Evolutionary conservation across 2,888 invertebrate species (phyloP).

Genomic region (Paralinhomoeus sp.): DNA sequence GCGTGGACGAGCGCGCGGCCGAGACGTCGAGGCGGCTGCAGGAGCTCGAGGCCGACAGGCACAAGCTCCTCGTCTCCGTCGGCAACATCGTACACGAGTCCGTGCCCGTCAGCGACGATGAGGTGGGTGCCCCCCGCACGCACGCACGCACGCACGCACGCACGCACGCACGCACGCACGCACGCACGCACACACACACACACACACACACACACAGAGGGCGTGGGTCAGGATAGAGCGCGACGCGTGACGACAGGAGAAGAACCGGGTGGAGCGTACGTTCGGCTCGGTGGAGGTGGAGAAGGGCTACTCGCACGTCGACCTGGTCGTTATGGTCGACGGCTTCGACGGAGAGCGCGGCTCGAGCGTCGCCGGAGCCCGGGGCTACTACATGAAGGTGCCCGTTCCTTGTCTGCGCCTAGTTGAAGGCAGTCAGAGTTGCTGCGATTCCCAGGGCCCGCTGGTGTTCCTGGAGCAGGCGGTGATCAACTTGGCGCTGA

Average conservation of each 20-base stretch:
- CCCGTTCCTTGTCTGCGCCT: neutral
- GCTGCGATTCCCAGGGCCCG: constrained; percentile 64
- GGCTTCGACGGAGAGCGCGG: constrained; percentile 81
- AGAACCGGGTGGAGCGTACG: constrained; percentile 72
- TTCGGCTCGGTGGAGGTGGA: constrained; percentile 55
- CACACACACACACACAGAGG: too few species aligned
- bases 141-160: too few species aligned
- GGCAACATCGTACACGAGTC: constrained; percentile 82
- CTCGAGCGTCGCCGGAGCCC: constrained; percentile 63
- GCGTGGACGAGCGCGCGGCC: constrained; percentile 54
- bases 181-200: too few species aligned
- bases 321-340: constrained; percentile 60
- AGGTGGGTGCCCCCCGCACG: too few species aligned
- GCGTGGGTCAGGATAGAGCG: too few species aligned
- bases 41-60: constrained; percentile 50
- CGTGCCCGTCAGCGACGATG: constrained; percentile 83
- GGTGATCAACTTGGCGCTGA: constrained; percentile 63
- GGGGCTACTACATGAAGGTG: constrained; percentile 59
- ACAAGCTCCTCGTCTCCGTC: constrained; percentile 60
- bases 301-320: constrained; percentile 69
- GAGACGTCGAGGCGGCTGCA: constrained; percentile 42
- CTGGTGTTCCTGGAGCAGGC: constrained; percentile 89
- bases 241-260: constrained; percentile 41
- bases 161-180: too few species aligned
- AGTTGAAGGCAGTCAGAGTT: too few species aligned